phyloP scores from a whole-genome alignment of 2,888 invertebrate species.

The Stenolophus ochropezus region DNA sequence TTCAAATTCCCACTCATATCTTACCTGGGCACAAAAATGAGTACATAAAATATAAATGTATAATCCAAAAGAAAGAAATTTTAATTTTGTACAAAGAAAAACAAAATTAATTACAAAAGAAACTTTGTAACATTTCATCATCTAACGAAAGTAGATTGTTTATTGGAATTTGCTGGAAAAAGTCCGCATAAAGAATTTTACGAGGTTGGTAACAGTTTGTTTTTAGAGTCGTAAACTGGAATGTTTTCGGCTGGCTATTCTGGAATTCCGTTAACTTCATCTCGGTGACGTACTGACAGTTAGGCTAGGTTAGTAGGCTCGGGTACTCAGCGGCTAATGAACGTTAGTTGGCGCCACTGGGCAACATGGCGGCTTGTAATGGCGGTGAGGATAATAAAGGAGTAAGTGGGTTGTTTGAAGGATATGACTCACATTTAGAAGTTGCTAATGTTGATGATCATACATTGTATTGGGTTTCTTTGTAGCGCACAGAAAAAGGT shows the following conservation, averaged over 20 bases:
- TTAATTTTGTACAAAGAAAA: not conserved
- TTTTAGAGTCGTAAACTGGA: slow-evolving; percentile 45
- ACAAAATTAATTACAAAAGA: slow-evolving; percentile 41
- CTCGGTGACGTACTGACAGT: slow-evolving; percentile 9
- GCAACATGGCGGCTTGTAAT: slow-evolving; percentile 9
- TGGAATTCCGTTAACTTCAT: slow-evolving; percentile 23
- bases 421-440: no score
- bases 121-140: slow-evolving; percentile 32
- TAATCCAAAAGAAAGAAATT: not conserved
- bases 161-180: slow-evolving; percentile 35
- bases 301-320: not conserved
- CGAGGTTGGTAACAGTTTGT: slow-evolving; percentile 53
- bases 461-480: no score
- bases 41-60: no score
- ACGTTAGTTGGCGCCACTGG: not conserved
- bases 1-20: no score
- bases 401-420: no score
- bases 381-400: slow-evolving; percentile 11
- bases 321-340: not conserved
- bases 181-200: slow-evolving; percentile 46
- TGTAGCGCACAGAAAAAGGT: no score
- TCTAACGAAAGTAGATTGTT: slow-evolving; percentile 39
- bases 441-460: no score
- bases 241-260: slow-evolving; percentile 24
- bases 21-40: no score